phyloP scores from a whole-genome alignment of 2,797 vertebrate species.

The Sphenopsis melanotis region DNA sequence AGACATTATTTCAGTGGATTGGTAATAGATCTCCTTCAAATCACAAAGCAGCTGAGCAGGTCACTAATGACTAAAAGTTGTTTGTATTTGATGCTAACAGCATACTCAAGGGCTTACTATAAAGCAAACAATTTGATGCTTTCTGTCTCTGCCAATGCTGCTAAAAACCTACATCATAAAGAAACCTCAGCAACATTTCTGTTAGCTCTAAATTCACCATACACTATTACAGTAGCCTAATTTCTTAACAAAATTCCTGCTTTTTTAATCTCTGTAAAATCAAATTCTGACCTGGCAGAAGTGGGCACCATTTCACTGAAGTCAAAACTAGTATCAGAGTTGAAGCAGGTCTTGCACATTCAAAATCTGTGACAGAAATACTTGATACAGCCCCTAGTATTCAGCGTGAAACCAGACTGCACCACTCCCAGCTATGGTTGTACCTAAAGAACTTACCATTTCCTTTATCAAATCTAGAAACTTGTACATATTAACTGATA shows the following conservation, averaged over 20 bases:
- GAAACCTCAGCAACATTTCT: not conserved
- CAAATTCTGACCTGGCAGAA: not conserved
- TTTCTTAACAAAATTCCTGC: not conserved
- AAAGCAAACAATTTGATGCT: not conserved
- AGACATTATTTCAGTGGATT: not conserved
- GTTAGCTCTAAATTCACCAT: not conserved
- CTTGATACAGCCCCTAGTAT: not conserved
- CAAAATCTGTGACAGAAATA: not conserved
- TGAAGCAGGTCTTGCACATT: not conserved
- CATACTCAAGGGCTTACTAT: not conserved
- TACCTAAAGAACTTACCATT: not conserved
- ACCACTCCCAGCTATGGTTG: not conserved
- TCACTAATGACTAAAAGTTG: conserved; percentile 32
- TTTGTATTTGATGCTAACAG: not conserved
- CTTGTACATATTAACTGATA: not conserved
- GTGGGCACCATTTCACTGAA: not conserved
- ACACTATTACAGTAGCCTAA: not conserved
- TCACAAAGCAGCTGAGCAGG: not conserved
- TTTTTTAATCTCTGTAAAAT: not conserved
- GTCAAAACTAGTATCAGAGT: not conserved
- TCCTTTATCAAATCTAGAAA: not conserved
- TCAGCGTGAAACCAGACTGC: not conserved
- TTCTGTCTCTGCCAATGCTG: not conserved
- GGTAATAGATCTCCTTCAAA: not conserved
- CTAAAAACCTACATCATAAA: not conserved